phyloP scores from a whole-genome alignment of 2,797 vertebrate genomes.

The Myotis findleyi region DNA sequence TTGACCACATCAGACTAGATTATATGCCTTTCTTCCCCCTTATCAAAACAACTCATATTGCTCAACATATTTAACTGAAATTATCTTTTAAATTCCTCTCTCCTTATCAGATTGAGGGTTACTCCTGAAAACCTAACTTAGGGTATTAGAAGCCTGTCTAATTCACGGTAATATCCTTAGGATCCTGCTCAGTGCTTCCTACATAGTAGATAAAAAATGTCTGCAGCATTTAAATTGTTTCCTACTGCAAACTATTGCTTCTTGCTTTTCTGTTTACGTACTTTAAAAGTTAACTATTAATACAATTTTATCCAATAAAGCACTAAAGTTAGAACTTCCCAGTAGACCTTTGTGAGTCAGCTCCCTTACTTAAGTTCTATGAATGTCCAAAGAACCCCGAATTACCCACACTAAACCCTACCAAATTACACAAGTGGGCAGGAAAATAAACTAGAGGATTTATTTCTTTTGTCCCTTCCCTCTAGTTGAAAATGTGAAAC shows the following conservation, averaged over 20 bases:
- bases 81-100: neutral
- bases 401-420: neutral
- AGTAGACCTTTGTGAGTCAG: neutral
- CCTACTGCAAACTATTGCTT: neutral
- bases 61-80: conserved; percentile 26
- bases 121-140: neutral
- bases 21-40: neutral
- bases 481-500: neutral
- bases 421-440: neutral
- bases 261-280: neutral
- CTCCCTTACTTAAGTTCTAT: neutral
- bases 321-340: neutral
- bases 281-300: neutral
- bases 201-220: neutral
- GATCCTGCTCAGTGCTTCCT: neutral
- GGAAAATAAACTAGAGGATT: neutral
- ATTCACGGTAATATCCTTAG: neutral
- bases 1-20: neutral
- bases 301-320: neutral
- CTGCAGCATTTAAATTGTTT: neutral
- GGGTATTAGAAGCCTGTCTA: neutral
- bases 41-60: neutral
- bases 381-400: neutral
- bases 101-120: neutral
- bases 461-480: neutral